Percentiles rank a stretch among this genome's conserved stretches.
Conservation (phyloP, 2,113 vertebrate genomes). For the Paramormyrops kingsleyae region DNA sequence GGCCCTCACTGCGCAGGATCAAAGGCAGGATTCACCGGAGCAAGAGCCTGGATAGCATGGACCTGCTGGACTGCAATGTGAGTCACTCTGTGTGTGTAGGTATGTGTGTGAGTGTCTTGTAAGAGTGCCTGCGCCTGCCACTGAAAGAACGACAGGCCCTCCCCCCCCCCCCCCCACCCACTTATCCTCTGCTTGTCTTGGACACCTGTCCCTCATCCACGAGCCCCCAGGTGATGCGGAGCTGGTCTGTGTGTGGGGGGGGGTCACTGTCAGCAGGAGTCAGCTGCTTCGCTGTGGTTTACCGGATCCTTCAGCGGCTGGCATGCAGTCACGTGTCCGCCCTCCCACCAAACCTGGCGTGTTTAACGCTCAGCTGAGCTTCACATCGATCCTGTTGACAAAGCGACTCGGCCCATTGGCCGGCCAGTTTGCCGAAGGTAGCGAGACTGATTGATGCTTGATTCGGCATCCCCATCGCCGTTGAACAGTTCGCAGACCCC, state of each 20-base stretch:
- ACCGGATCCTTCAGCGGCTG: background rate
- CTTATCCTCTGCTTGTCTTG: background rate
- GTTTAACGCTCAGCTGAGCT: background rate
- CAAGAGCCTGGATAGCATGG: constrained; percentile 89
- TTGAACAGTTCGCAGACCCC: background rate
- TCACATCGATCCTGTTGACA: background rate
- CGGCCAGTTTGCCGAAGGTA: background rate
- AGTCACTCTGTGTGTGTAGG: constrained; percentile 45
- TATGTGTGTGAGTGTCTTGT: background rate
- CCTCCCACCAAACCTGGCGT: background rate
- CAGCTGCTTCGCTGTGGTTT: background rate
- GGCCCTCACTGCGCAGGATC: constrained; percentile 88
- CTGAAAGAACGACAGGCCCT: background rate
- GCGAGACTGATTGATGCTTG: background rate
- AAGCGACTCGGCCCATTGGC: background rate
- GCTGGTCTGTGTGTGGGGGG: background rate
- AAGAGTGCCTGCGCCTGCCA: background rate
- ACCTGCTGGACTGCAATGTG: constrained; percentile 88
- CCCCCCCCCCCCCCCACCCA: background rate
- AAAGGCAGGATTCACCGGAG: constrained; percentile 92
- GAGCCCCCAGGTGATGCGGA: background rate
- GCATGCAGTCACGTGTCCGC: background rate
- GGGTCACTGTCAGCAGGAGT: background rate
- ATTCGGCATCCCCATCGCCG: background rate
- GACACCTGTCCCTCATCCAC: background rate